Percentiles rank a stretch among this genome's conserved stretches.
Evolutionary conservation across 2,888 invertebrate species (phyloP).

Genomic region (Hypomecis atomaria): DNA sequence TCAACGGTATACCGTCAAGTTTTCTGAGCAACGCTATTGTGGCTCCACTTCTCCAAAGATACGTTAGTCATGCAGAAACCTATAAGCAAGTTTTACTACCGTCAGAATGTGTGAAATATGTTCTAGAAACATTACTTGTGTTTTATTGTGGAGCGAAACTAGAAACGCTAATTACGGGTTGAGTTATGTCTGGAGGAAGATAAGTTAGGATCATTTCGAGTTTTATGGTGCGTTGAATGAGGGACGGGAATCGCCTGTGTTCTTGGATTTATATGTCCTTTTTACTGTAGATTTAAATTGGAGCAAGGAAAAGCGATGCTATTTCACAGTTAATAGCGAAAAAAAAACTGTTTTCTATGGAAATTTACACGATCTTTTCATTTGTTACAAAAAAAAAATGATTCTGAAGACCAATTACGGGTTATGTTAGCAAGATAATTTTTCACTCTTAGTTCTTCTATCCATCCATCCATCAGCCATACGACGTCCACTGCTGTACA

Average conservation of each 20-base stretch:
- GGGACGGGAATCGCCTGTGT: not conserved
- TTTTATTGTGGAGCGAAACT: constrained; percentile 16
- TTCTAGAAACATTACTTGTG: constrained; percentile 8
- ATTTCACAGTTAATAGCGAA: too few relatives aligned
- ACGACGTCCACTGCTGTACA: too few relatives aligned
- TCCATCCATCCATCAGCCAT: too few relatives aligned
- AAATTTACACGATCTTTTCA: too few relatives aligned
- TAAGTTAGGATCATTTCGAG: not conserved
- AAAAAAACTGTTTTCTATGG: too few relatives aligned
- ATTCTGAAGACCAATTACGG: too few relatives aligned
- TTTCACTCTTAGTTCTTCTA: too few relatives aligned
- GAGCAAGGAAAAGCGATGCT: too few relatives aligned
- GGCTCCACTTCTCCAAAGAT: not conserved
- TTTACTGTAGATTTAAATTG: not conserved
- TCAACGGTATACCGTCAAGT: not conserved
- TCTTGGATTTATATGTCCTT: not conserved
- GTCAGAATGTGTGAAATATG: constrained; percentile 16
- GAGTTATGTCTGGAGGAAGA: constrained; percentile 13
- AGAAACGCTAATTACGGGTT: constrained; percentile 15
- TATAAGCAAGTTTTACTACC: constrained; percentile 10
- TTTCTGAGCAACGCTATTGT: not conserved
- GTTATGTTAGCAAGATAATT: too few relatives aligned
- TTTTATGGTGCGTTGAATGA: constrained; percentile 2
- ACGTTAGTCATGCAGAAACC: not conserved
- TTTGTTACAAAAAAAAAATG: too few relatives aligned